Base-by-base conservation (phyloP, 2,797 vertebrate genomes). In the Phrynocephalus vlangalii region DNA sequence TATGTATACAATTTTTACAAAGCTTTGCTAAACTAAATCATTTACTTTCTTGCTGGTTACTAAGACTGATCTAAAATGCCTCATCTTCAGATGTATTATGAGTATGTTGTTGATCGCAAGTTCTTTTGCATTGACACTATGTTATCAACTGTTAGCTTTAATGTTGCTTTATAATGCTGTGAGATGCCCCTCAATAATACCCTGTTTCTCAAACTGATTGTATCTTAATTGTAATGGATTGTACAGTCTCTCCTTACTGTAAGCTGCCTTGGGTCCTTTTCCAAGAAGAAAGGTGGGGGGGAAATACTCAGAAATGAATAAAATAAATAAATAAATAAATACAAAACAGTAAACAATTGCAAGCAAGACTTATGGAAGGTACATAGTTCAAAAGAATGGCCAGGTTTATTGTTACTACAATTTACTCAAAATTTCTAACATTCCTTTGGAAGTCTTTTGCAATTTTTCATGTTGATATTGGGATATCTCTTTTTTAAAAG, bases 381-480 rank as follows among this genome's bases (percentile, higher is more conserved):
- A 82, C 0, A 0, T 2, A 82, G 80, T 48, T 48, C 24, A 89
- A 84, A 79, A 79, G 86, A 60, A 91, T 44, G 78, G 85, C 6
- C 73, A 33, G 22, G 72, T 79, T 92, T 84, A 44, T 44, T 44
- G 38, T 82, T 60, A 83, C 68, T 75, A 82, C 72, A 75, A 44
- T 87, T 0, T 84, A 91, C 87, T 44, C 79, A 30, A 56, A 91
- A 78, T 7, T 90, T 85, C 60, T 86, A 85, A 22, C 0, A 89
- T 86, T 87, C 81, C 77, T 63, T 88, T 66, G 52, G 52, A 56
- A 56, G 44, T 6, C 30, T 91, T 22, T 79, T 91, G 26, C 48
- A 85, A 77, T 18, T 90, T 73, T 26, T 92, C 5, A 68, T 92
- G 91, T 92, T 63, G 71, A 89, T 70, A 22, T 9, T 56, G n/a